Evolutionary conservation across 35 echinoderm and acorn worm species (phyloP).

Genomic region (Lytechinus pictus): DNA sequence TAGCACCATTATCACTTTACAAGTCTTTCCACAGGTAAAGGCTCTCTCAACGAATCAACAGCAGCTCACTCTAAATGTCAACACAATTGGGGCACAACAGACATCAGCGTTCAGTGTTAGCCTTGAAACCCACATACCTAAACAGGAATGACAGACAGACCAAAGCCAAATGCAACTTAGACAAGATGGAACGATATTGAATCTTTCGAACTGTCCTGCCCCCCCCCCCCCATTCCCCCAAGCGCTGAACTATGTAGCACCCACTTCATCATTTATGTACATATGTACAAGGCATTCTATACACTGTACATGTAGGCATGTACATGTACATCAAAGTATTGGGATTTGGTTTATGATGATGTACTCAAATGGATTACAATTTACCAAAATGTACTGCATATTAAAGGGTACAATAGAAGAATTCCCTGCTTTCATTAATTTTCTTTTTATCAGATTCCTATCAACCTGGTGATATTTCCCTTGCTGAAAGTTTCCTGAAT

Average conservation of each 20-base stretch:
- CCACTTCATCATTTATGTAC: neutral
- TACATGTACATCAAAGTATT: neutral
- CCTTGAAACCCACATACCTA: conserved; percentile 7
- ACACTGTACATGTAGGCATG: too few relatives aligned
- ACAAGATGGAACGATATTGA: neutral
- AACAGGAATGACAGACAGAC: neutral
- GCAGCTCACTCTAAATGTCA: conserved; percentile 1
- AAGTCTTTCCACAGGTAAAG: neutral
- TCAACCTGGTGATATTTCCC: neutral
- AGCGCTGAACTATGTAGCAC: neutral
- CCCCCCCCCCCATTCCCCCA: neutral
- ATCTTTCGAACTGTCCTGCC: neutral
- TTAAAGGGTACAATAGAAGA: neutral
- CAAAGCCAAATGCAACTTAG: neutral
- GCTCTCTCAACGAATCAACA: neutral
- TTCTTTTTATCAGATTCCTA: neutral
- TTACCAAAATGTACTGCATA: neutral
- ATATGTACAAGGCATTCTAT: neutral
- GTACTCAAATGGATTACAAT: neutral
- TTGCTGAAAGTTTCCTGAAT: neutral
- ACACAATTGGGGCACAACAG: neutral
- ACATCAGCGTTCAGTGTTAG: neutral
- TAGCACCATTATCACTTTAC: neutral
- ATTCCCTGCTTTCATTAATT: neutral
- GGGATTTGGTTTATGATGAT: neutral